Evolutionary conservation across 2,113 vertebrate genomes (phyloP).

Genomic region (Amblyornis subalaris): DNA sequence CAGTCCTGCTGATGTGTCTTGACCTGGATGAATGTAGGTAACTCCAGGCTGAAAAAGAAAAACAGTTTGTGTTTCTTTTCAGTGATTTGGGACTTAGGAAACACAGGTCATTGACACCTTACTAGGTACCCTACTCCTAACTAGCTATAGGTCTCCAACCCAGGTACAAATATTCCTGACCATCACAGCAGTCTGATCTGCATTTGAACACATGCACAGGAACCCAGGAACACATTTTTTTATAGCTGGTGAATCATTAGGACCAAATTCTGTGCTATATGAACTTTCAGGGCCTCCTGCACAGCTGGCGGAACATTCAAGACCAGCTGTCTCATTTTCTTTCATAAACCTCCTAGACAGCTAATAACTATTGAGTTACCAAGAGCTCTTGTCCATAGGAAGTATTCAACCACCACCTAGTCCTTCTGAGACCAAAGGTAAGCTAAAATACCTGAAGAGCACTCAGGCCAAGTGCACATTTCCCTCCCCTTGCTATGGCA

Average conservation of each 20-base stretch:
- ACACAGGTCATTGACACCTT: neutral
- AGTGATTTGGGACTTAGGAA: neutral
- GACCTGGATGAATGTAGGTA: neutral
- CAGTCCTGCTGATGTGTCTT: conserved; percentile 21
- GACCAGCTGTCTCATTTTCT: neutral
- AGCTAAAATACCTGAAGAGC: neutral
- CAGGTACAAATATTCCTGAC: neutral
- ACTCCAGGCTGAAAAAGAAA: conserved; percentile 55
- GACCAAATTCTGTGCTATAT: neutral
- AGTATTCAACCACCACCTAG: neutral
- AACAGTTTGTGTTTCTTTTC: neutral
- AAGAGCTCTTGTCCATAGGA: neutral
- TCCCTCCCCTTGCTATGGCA: neutral
- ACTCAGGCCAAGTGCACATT: neutral
- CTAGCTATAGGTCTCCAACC: neutral
- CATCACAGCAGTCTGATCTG: neutral
- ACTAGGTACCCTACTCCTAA: neutral
- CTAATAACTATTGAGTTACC: neutral
- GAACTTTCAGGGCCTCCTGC: neutral
- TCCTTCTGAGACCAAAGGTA: neutral
- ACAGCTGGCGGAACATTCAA: neutral
- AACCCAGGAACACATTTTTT: neutral
- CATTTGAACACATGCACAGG: neutral
- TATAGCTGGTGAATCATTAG: neutral
- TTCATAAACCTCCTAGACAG: neutral